Percentiles rank a stretch among this genome's conserved stretches.
Conservation (phyloP, 2,888 invertebrate species). For the Lasius platythorax region DNA sequence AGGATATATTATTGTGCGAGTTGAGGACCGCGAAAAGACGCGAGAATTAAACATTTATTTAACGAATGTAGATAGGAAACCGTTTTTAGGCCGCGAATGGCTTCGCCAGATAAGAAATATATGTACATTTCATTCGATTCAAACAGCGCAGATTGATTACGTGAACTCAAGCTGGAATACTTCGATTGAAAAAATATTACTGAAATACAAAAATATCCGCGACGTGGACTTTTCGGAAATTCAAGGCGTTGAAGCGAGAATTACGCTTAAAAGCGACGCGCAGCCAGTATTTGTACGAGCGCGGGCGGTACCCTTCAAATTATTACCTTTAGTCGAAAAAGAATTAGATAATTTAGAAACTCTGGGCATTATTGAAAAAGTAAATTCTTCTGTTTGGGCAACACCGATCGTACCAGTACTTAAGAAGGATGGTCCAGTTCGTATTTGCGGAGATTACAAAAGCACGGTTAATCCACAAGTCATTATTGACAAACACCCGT, state of each 20-base stretch:
- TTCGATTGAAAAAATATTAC: background rate
- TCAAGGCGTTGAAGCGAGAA: background rate
- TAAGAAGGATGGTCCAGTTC: background rate
- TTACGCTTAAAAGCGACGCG: background rate
- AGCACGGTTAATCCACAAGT: background rate
- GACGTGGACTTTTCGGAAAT: background rate
- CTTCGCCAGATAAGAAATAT: background rate
- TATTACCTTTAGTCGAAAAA: background rate
- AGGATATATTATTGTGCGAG: background rate
- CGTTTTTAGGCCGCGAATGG: conserved; percentile 1
- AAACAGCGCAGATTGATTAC: background rate
- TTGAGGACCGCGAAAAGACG: background rate
- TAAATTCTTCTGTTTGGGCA: background rate
- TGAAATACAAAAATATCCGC: background rate
- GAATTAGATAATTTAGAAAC: background rate
- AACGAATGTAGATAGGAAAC: background rate
- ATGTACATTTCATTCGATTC: too few species aligned
- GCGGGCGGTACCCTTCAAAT: background rate
- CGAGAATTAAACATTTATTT: background rate
- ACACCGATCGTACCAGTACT: background rate
- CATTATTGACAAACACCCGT: too few species aligned
- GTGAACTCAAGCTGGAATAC: too few species aligned
- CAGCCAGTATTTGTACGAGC: background rate
- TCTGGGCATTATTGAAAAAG: background rate
- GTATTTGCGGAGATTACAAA: too few species aligned